Base-by-base conservation (phyloP, 37 sponge, comb jelly and placozoan genomes). In the Eunapius fragilis region DNA sequence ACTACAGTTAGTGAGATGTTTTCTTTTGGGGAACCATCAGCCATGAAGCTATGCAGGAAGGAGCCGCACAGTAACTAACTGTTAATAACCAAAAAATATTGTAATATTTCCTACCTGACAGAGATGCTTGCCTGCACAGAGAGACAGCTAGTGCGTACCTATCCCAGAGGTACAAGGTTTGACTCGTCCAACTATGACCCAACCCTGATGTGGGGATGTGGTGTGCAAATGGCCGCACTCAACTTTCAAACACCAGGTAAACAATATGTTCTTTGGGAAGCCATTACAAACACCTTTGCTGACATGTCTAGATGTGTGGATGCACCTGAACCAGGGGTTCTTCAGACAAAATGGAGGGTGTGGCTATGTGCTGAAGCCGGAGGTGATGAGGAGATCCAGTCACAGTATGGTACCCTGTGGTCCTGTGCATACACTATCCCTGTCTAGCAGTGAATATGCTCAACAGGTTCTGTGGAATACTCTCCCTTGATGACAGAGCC, bases 261-360 rank as follows among this genome's bases (percentile, higher is more conserved):
- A 38, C 70, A 19, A 0, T 24, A 48, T 25, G 25, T 2, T n/a
- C n/a, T n/a, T 28, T 68, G 11, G 31, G 33, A 14, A 45, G n/a
- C 13, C 23, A 25, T 27, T 6, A 11, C 26, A 22, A 30, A 67
- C 0, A 47, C 36, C 58, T 35, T 6, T 67, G 7, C 70, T 13
- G 47, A 58, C 77, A 49, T 70, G 26, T 76, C 69, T 23, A 86
- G 89, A 91, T 31, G 41, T 91, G 14, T 87, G 31, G 68, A 88
- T 94, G 92, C 88, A 91, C 28, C 78, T 94, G 35, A 94, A 94
- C 86, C 95, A 94, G 69, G 95, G 95, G 22, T 75, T 85, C 47
- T 94, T 94, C 74, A 80, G 95, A 49, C 83, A 84, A 22, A 94
- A 94, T 83, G 95, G 92, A 50, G 88, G 85, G 78, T 94, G 95